phyloP scores from a whole-genome alignment of 1,140 invertebrate genomes.

The Planococcus citri region DNA sequence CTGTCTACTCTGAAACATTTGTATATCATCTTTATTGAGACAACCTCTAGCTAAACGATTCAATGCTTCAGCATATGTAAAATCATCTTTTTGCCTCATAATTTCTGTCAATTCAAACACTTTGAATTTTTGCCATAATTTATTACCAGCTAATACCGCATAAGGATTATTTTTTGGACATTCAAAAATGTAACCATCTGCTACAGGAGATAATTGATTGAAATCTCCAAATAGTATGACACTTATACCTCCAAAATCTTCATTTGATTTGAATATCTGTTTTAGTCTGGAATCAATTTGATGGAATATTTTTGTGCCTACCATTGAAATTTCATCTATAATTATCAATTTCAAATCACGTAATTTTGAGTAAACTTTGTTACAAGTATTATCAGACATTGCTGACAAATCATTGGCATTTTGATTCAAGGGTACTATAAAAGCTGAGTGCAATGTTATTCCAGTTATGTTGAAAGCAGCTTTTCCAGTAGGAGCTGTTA shows the following conservation, averaged over 20 bases:
- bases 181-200: constrained; percentile 22
- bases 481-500: constrained; percentile 19
- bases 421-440: background rate
- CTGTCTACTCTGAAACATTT: background rate
- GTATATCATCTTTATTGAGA: background rate
- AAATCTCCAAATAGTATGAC: constrained; percentile 24
- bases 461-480: background rate
- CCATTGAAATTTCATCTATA: constrained; percentile 26
- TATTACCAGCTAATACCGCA: background rate
- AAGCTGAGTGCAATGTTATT: constrained; percentile 15
- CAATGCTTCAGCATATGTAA: constrained; percentile 21
- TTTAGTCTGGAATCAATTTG: constrained; percentile 23
- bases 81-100: constrained; percentile 25
- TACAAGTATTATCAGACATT: background rate
- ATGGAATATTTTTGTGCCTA: constrained; percentile 5
- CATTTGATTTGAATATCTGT: constrained; percentile 15
- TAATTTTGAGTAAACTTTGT: background rate
- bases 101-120: constrained; percentile 24
- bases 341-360: constrained; percentile 24
- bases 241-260: constrained; percentile 22
- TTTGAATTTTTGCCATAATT: constrained; percentile 23
- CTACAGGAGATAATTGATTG: constrained; percentile 26
- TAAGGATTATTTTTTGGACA: constrained; percentile 8
- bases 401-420: no score
- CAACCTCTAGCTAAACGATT: constrained; percentile 23